A percentile compares a stretch with the other conserved stretches of the same genome.
phyloP scores from a whole-genome alignment of 1,140 invertebrate species.

The Gonioctena quinquepunctata region DNA sequence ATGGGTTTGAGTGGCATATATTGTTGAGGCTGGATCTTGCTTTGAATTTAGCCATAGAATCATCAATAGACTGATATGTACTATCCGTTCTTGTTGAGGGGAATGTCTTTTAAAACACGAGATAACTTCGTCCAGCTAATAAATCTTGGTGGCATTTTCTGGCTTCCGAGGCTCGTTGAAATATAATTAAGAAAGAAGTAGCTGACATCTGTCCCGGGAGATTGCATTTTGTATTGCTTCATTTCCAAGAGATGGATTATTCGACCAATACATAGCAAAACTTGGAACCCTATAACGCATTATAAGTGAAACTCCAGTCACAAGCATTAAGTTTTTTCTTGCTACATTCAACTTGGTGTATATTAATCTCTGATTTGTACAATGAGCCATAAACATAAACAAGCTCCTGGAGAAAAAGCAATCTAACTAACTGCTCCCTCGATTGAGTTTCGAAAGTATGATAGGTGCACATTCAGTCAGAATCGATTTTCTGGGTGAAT shows the following conservation, averaged over 20 bases:
- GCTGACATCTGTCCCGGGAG: neutral
- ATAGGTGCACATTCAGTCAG: neutral
- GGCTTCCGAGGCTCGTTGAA: neutral
- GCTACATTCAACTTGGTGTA: neutral
- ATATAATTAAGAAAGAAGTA: neutral
- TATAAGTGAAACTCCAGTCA: neutral
- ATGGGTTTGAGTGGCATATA: constrained; percentile 53
- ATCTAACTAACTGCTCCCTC: neutral
- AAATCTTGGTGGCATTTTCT: neutral
- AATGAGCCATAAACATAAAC: neutral
- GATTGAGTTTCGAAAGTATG: neutral
- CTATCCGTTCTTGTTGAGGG: constrained; percentile 4
- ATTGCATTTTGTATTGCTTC: neutral
- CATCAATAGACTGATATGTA: constrained; percentile 30
- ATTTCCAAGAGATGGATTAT: constrained; percentile 6
- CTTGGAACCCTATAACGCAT: constrained; percentile 4
- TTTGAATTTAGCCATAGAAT: constrained; percentile 53
- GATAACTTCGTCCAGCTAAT: neutral
- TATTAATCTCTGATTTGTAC: constrained; percentile 4
- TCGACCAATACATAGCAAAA: constrained; percentile 8
- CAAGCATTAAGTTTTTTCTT: constrained; percentile 2
- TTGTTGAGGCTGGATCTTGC: constrained; percentile 48
- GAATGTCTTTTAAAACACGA: neutral
- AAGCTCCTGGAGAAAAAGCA: neutral
- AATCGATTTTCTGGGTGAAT: neutral